Evolutionary conservation across 2,888 invertebrate genomes (phyloP).

Genomic region (Tipula lateralis): DNA sequence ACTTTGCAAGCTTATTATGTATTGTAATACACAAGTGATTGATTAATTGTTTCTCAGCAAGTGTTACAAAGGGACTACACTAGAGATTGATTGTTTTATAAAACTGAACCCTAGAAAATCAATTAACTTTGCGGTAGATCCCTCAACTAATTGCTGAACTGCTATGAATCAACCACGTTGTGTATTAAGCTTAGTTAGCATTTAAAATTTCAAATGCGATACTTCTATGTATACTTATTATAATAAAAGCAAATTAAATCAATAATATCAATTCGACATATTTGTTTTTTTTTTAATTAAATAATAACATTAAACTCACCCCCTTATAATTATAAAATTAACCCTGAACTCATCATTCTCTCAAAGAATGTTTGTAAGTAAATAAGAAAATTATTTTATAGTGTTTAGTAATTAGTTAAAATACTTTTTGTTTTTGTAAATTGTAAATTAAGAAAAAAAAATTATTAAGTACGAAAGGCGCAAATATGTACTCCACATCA

Average conservation of each 20-base stretch:
- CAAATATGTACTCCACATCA: neutral
- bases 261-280: neutral
- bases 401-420: neutral
- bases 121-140: neutral
- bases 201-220: neutral
- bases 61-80: neutral
- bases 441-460: neutral
- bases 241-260: neutral
- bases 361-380: constrained; percentile 19
- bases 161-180: neutral
- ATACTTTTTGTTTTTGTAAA: neutral
- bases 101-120: neutral
- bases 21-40: neutral
- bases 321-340: neutral
- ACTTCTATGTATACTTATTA: neutral
- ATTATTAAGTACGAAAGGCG: neutral
- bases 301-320: neutral
- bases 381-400: neutral
- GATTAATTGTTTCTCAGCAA: neutral
- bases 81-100: neutral
- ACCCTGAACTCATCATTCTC: constrained; percentile 19
- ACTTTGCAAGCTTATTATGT: neutral
- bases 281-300: neutral
- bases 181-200: neutral
- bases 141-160: neutral